Percentiles rank a stretch among this genome's conserved stretches.
Evolutionary conservation across 2,888 invertebrate genomes (phyloP).

Genomic region (Drosophila subsilvestris): DNA sequence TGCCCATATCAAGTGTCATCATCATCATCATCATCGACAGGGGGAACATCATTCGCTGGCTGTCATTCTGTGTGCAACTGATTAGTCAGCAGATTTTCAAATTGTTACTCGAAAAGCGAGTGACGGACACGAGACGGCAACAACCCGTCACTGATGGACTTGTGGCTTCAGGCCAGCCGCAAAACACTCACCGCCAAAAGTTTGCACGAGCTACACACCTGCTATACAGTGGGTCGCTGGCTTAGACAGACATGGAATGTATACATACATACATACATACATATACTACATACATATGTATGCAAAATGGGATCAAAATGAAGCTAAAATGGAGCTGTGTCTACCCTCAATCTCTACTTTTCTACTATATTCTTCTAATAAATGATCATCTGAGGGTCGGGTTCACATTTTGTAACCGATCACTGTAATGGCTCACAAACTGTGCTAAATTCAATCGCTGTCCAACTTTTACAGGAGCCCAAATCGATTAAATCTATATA

Average conservation of each 20-base stretch:
- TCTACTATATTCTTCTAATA: neutral
- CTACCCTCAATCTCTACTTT: neutral
- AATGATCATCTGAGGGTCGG: neutral
- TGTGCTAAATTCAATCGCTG: neutral
- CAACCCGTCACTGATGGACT: neutral
- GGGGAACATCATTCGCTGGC: constrained; percentile 23
- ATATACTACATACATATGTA: no score
- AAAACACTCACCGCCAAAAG: constrained; percentile 29
- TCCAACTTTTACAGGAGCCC: constrained; percentile 23
- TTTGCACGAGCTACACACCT: neutral
- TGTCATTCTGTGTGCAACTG: constrained; percentile 56
- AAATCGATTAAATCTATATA: constrained; percentile 77
- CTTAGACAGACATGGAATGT: no score
- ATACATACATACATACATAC: no score
- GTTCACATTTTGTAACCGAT: neutral
- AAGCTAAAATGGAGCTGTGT: neutral
- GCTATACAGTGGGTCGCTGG: no score
- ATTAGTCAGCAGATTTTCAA: constrained; percentile 69
- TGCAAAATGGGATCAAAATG: constrained; percentile 3
- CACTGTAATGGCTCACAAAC: constrained; percentile 3
- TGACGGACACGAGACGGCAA: neutral
- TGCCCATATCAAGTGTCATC: constrained; percentile 45
- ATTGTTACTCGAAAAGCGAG: constrained; percentile 13
- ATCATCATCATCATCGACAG: constrained; percentile 41
- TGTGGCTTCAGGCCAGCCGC: constrained; percentile 12